Evolutionary conservation across 2,113 vertebrate genomes (phyloP), one percentile per base, ranked within the genome.

Genomic region (Lepus americanus): DNA sequence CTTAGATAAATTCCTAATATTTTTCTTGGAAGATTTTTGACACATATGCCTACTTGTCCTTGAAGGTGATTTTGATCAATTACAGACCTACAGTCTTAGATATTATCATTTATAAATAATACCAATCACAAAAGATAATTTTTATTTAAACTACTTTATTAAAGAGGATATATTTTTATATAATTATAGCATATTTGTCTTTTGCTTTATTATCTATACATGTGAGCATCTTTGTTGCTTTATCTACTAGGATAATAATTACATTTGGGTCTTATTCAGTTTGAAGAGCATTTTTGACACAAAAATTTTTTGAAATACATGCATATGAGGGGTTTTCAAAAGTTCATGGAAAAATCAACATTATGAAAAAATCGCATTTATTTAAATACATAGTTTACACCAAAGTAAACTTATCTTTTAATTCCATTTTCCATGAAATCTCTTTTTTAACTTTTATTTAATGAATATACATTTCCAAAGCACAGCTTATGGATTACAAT

Each of bases 141-240:
- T 85, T 77, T 20, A 55, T 69, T 94, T 89, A 87, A 66, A 79
- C 87, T 73, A 25, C 77, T 87, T 78, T 70, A 59, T 44, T 77
- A 49, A 14, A 6, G 25, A 89, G 9, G 19, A 29, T 55, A 89
- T 64, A 55, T 61, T 87, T 89, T 86, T 49, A n/a, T 39, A 53
- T 14, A 31, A 19, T 36, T 72, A 51, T 12, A 51, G 3, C 33
- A 13, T 17, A 67, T 59, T 84, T 66, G 5, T 86, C 53, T 59
- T 63, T n/a, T 61, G 14, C 11, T 6, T 69, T 44, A 69, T 86
- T 92, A 8, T 6, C 12, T 87, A 19, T 64, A 63, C 6, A 20
- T 4, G 29, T 51, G 23, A 5, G 39, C 4, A 44, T 70, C 2
- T 9, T 14, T 76, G 29, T 1, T 22, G 70, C 27, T 93, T 70